Conservation (phyloP, 37 sponge, comb jelly and placozoan species). For the Eunapius fragilis region DNA sequence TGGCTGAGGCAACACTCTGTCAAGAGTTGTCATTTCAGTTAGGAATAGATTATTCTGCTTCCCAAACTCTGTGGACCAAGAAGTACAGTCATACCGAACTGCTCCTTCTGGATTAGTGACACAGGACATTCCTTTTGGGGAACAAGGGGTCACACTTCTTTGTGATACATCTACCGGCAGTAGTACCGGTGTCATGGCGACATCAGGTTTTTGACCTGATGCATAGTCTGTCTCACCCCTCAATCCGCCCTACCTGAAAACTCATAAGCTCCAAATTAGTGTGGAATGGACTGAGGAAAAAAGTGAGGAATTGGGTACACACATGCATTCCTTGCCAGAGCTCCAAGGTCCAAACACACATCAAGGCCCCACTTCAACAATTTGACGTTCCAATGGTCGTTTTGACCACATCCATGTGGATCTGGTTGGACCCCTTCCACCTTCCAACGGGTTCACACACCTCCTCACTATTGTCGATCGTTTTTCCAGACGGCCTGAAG, state of each 20-base stretch:
- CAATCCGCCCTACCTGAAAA: constrained; percentile 17
- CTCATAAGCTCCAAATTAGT: constrained; percentile 3
- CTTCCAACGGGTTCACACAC: constrained; percentile 32
- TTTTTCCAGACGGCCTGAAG: constrained; percentile 42
- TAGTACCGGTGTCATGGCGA: constrained; percentile 31
- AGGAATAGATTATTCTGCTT: constrained; percentile 9
- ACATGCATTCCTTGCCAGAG: constrained; percentile 25
- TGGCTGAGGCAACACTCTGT: not conserved
- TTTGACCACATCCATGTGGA: constrained; percentile 32
- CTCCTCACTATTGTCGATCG: constrained; percentile 36
- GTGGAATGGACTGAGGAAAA: constrained; percentile 22
- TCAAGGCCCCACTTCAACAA: constrained; percentile 1
- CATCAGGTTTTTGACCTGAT: constrained; percentile 19
- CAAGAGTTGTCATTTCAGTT: not conserved
- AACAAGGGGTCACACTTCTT: no score
- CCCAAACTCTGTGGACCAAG: constrained; percentile 24
- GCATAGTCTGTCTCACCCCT: constrained; percentile 29
- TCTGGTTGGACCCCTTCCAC: constrained; percentile 34
- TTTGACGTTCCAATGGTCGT: constrained; percentile 1
- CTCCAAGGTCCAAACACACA: constrained; percentile 19
- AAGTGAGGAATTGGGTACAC: constrained; percentile 25
- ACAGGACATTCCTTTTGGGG: no score
- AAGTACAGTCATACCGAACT: constrained; percentile 28
- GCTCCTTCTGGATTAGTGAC: constrained; percentile 13
- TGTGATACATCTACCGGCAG: constrained; percentile 45